A percentile compares a stretch with the other conserved stretches of the same genome.
phyloP scores from a whole-genome alignment of 2,888 invertebrate species.

The Zelleria hepariella region DNA sequence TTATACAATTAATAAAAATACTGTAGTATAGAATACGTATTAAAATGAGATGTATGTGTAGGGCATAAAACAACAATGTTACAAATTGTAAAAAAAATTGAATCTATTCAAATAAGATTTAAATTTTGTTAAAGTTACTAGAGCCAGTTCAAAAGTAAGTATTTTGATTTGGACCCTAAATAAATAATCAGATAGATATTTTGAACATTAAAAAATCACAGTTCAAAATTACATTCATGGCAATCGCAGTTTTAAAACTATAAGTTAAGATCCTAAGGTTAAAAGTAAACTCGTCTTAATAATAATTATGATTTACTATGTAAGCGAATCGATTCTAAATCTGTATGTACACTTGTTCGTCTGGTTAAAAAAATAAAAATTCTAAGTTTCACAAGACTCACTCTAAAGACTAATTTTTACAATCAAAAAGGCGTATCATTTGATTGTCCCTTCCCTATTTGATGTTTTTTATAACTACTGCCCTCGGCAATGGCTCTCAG shows the following conservation, averaged over 20 bases:
- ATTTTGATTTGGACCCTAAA: neutral
- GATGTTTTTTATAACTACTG: constrained; percentile 22
- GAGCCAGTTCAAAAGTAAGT: neutral
- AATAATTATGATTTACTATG: neutral
- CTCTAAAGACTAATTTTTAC: neutral
- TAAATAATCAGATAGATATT: constrained; percentile 22
- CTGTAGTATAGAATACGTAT: neutral
- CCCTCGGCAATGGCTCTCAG: constrained; percentile 39
- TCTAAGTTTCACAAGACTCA: neutral
- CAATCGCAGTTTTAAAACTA: constrained; percentile 31
- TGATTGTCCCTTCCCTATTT: neutral
- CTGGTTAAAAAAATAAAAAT: neutral
- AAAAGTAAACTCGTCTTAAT: neutral
- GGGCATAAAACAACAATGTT: neutral
- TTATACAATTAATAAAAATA: neutral
- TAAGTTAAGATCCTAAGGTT: neutral
- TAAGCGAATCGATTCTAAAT: neutral
- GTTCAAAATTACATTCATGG: constrained; percentile 66
- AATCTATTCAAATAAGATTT: neutral
- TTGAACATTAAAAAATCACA: constrained; percentile 67
- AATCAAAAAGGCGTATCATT: neutral
- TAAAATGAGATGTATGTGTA: neutral
- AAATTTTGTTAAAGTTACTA: neutral
- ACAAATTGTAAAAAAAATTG: neutral
- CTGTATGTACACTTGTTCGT: neutral